Evolutionary conservation across 2,888 invertebrate species (phyloP).

Genomic region (Chalcosyrphus nemorum): DNA sequence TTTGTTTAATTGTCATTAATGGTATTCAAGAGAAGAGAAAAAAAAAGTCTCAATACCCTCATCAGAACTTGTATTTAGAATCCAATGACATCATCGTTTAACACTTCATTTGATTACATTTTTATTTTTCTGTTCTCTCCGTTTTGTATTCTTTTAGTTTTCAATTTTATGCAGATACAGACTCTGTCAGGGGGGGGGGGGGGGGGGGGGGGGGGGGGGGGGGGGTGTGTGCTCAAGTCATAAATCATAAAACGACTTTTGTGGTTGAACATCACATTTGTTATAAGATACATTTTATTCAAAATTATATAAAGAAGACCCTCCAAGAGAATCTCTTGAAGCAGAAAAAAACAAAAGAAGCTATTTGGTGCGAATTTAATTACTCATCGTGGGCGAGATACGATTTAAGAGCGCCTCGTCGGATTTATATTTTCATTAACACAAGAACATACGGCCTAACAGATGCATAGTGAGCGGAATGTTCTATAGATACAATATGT

Average conservation of each 20-base stretch:
- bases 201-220: not conserved
- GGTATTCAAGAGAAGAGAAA: too few relatives aligned
- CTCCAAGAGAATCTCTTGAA: not conserved
- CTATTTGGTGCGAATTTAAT: slow-evolving; percentile 23
- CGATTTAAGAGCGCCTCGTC: slow-evolving; percentile 2
- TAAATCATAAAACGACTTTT: not conserved
- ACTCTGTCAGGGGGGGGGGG: not conserved
- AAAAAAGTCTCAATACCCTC: slow-evolving; percentile 5
- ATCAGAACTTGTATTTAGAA: slow-evolving; percentile 1
- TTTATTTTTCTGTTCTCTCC: slow-evolving; percentile 5
- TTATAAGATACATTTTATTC: not conserved
- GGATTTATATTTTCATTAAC: not conserved
- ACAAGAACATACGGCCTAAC: not conserved
- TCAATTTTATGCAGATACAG: slow-evolving; percentile 26
- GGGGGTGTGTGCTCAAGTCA: not conserved
- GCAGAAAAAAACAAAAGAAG: not conserved
- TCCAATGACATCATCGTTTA: slow-evolving; percentile 62
- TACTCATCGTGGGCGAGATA: slow-evolving; percentile 43
- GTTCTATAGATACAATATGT: slow-evolving; percentile 11
- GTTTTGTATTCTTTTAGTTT: slow-evolving; percentile 17
- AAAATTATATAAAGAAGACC: not conserved
- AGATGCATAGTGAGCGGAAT: not conserved
- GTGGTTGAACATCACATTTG: not conserved
- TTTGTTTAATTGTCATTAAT: slow-evolving; percentile 27
- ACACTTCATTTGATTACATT: slow-evolving; percentile 39